Evolutionary conservation across 2,113 vertebrate genomes (phyloP).

Genomic region (Pimephales promelas): DNA sequence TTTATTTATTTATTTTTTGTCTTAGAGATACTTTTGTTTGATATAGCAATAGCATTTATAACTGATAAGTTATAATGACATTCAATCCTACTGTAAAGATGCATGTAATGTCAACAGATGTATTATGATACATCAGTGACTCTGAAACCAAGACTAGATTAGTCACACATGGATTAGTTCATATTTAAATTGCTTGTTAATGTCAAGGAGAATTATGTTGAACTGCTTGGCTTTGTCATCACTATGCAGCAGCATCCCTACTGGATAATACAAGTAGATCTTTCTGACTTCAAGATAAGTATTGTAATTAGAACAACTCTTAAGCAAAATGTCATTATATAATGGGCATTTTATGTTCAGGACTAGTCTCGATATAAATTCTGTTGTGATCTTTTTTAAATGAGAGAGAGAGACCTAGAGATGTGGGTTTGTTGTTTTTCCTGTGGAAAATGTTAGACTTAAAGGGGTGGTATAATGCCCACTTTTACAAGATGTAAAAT

Average conservation of each 20-base stretch:
- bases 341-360: neutral
- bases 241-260: neutral
- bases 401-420: neutral
- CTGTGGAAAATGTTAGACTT: no score
- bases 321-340: neutral
- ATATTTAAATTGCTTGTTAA: neutral
- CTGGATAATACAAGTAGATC: no score
- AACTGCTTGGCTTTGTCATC: neutral
- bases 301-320: neutral
- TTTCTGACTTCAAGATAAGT: neutral
- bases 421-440: no score
- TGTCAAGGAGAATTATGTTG: slow-evolving; percentile 9
- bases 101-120: neutral
- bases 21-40: neutral
- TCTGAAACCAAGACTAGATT: neutral
- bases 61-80: neutral
- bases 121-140: neutral
- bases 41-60: neutral
- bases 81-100: neutral
- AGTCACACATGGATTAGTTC: slow-evolving; percentile 2
- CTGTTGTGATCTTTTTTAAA: neutral
- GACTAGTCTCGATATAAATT: neutral
- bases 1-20: neutral
- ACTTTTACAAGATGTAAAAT: no score
- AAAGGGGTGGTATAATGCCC: no score